Evolutionary conservation across 2,888 invertebrate genomes (phyloP).

Genomic region (Netelia virgata): DNA sequence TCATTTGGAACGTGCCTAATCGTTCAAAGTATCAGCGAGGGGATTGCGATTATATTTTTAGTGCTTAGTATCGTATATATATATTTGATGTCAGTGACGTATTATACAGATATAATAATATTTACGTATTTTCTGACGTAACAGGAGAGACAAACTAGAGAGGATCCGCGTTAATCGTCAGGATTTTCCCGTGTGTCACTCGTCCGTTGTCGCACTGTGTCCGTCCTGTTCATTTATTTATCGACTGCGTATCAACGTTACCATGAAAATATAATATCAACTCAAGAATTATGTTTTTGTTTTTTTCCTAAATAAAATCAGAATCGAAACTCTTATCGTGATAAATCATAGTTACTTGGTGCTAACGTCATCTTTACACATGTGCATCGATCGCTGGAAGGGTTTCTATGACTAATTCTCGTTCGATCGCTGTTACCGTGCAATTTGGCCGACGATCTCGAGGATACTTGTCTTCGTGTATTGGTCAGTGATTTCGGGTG

Average conservation of each 20-base stretch:
- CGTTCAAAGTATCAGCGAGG: background rate
- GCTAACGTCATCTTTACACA: too few species aligned
- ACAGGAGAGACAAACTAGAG: constrained; percentile 7
- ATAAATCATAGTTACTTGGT: too few species aligned
- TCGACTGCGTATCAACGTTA: too few species aligned
- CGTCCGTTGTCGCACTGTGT: background rate
- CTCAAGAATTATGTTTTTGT: too few species aligned
- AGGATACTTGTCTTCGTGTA: background rate
- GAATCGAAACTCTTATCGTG: too few species aligned
- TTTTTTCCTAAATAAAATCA: too few species aligned
- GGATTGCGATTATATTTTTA: background rate
- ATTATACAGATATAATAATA: background rate
- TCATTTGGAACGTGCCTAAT: constrained; percentile 20
- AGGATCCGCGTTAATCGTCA: constrained; percentile 39
- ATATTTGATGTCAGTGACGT: background rate
- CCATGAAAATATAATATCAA: too few species aligned
- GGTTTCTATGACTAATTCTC: constrained; percentile 12
- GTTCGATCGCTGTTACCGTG: background rate
- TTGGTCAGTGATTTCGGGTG: constrained; percentile 15
- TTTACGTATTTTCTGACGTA: constrained; percentile 39
- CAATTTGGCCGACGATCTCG: constrained; percentile 22
- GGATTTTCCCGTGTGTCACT: constrained; percentile 48
- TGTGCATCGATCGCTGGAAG: background rate
- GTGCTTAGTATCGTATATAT: background rate
- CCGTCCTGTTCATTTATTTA: too few species aligned